A percentile compares a stretch with the other conserved stretches of the same genome.
Conservation (phyloP, 2,888 invertebrate genomes). For the Polyommatus iphigenia region DNA sequence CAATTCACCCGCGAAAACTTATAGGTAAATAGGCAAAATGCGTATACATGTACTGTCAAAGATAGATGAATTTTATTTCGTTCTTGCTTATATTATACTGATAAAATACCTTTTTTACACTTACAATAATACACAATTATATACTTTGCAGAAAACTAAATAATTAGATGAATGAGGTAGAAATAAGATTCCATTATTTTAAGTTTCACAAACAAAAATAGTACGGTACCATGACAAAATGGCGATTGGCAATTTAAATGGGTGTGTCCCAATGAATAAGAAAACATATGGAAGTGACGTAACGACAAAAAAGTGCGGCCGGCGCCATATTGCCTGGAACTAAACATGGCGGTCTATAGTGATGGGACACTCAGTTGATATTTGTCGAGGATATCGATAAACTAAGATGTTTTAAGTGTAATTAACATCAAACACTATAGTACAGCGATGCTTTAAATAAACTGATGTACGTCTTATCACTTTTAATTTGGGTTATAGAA, state of each 20-base stretch:
- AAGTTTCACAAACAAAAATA: slow-evolving; percentile 4
- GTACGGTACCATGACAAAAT: slow-evolving; percentile 35
- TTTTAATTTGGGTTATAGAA: too few species aligned
- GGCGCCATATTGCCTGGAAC: too few species aligned
- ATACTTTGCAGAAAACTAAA: neutral
- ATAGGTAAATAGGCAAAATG: slow-evolving; percentile 8
- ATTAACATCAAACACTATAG: too few species aligned
- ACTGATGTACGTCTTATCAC: too few species aligned
- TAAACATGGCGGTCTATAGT: too few species aligned
- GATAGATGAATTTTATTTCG: neutral
- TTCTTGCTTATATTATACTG: neutral
- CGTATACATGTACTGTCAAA: slow-evolving; percentile 8
- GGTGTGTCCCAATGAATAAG: too few species aligned
- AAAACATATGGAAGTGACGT: too few species aligned
- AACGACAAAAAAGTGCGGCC: too few species aligned
- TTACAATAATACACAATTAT: neutral
- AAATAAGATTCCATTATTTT: neutral
- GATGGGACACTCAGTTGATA: too few species aligned
- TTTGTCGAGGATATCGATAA: too few species aligned
- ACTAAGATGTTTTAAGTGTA: too few species aligned
- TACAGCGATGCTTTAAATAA: too few species aligned
- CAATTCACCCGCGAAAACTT: slow-evolving; percentile 65
- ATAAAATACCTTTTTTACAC: neutral
- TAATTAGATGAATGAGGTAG: neutral
- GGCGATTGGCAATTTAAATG: slow-evolving; percentile 25